Evolutionary conservation across 2,888 invertebrate genomes (phyloP), one percentile per base, ranked within the genome.

Genomic region (Griposia aprilina): DNA sequence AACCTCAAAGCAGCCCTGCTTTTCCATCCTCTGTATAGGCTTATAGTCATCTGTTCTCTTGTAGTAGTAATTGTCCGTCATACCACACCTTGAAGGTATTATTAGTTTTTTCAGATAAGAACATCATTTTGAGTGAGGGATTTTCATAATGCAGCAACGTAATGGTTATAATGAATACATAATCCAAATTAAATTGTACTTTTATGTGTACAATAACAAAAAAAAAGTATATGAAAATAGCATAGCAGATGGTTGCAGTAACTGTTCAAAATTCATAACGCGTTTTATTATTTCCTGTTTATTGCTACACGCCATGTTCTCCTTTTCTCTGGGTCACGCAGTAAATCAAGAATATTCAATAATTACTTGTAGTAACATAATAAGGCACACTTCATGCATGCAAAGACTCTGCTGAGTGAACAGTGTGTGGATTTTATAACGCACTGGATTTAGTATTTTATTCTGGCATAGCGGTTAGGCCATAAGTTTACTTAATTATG

Each of bases 1-100:
- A 0, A 99, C 99, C 8, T 96, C 90, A 91, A 98, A 98, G 91
- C 98, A 98, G 0, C 99, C 99, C 1, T 94, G 91, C 75, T 97
- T 97, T 79, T 98, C 97, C 23, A 98, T 95, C 82, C 98, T 97
- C 65, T 98, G 96, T 71, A 99, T 98, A 2, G 98, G 97, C 89
- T 98, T 97, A 92, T 99, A 99, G 66, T 98, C 98, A 10, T 98
- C 98, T 0, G 99, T 98, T 90, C 99, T 97, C 85, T 97, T 94
- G 93, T 99, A 98, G 92, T 99, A 98, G 92, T 98, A 99, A 82
- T 98, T 97, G 0, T 97, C 97, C 0, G 98, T 98, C 98, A 99
- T 99, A 7, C 98, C 99, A 89, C 98, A 94, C 97, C 96, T 97
- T 80, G 10, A 90, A 88, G 67, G 30, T 70, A 67, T 41, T 62